These are phyloP conservation scores for Channallabes apus DNA, from an alignment of 2,797 vertebrate genomes.

Conservation along the genomic window DNA sequence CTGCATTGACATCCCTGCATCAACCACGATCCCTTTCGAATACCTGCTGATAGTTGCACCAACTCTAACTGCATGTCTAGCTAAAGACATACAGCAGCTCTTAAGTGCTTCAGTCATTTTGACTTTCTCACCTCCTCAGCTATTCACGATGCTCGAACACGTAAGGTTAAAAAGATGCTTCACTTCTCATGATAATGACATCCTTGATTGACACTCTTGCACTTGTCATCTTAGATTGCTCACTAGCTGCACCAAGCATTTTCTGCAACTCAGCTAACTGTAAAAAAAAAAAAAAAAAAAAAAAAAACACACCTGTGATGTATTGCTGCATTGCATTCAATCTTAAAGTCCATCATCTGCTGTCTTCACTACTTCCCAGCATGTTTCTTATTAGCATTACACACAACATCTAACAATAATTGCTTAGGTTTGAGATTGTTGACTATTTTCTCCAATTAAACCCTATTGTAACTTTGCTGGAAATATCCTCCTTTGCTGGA, in stretches of 20 bases:
- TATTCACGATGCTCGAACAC: neutral
- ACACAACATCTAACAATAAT: neutral
- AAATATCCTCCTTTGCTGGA: neutral
- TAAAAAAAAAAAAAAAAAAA: too few species aligned
- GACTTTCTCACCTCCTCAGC: neutral
- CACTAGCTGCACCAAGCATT: neutral
- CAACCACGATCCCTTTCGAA: neutral
- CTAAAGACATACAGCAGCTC: neutral
- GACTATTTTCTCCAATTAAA: neutral
- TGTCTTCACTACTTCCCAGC: neutral
- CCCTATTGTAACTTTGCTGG: too few species aligned
- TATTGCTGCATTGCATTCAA: neutral
- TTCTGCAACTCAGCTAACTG: neutral
- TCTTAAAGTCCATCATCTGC: neutral
- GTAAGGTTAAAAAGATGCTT: neutral
- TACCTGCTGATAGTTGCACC: neutral
- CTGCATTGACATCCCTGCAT: neutral
- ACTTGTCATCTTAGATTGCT: neutral
- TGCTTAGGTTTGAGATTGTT: neutral
- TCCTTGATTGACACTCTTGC: neutral
- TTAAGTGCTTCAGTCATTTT: neutral
- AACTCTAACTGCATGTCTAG: neutral
- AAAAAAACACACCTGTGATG: neutral
- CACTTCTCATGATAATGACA: neutral
- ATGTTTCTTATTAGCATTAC: neutral